Base-by-base conservation (phyloP, 1,140 invertebrate species). In the Drosophila orena region DNA sequence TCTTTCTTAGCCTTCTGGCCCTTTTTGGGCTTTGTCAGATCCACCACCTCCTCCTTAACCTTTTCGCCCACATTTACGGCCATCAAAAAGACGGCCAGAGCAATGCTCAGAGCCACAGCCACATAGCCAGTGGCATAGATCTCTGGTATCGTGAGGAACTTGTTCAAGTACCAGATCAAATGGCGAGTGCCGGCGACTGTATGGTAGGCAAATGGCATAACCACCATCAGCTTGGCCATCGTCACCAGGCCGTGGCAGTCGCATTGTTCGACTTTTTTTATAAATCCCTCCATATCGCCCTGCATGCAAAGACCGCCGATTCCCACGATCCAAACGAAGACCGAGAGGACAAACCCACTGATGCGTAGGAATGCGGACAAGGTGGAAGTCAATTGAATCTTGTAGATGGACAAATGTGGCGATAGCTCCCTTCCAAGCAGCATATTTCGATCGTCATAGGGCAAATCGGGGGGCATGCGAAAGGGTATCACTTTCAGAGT, bases 381-480 rank as follows among this genome's bases (percentile, higher is more conserved):
- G n/a, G 95, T 79, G 2, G 95, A 93, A 38, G 97, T 97, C 54
- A 98, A 78, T 91, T 97, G 96, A 11, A 93, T 89, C 79, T 95
- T 94, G 88, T 98, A 98, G 79, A 98, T 97, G 2, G 94, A 94
- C 11, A 98, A 93, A 94, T 98, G 97, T 8, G 97, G 97, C 8
- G 97, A 97, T 81, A 97, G 81, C 0, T 96, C 96, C 56, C 97
- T 93, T 49, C 94, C 94, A 0, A 97, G 81, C 54, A 94, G 92
- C 65, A 93, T 93, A 92, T 97, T 97, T 71, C 94, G 94, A 22
- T 95, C 93, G 71, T 94, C 94, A 77, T 95, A 94, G 20, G 93
- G 88, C 77, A 95, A 12, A 14, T 43, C 47, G 1, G 52, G 44
- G 2, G 49, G 37, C 1, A 12, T 15, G 0, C 42, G 4, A 10